These are phyloP conservation scores for Ctenopoma kingsleyae DNA, from an alignment of 2,797 vertebrate species.

Conservation along the genomic window DNA sequence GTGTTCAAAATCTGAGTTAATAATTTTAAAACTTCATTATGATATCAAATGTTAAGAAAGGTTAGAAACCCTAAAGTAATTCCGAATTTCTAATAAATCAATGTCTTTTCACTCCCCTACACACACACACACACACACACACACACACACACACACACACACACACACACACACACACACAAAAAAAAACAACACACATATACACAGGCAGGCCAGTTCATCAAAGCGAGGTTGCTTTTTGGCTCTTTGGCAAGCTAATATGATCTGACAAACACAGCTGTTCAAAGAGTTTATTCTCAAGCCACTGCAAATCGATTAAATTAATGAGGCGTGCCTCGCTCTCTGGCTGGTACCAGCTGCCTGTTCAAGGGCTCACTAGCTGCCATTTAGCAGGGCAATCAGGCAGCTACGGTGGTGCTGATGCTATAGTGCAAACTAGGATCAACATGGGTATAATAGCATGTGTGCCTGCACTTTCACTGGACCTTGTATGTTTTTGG, in stretches of 20 bases:
- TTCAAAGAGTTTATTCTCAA: conserved; percentile 84
- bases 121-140: conserved; percentile 3
- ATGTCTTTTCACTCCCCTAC: conserved; percentile 25
- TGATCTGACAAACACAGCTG: conserved; percentile 85
- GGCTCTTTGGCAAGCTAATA: conserved; percentile 75
- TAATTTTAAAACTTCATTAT: conserved; percentile 12
- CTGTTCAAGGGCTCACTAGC: conserved; percentile 73
- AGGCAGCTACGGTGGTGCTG: conserved; percentile 52
- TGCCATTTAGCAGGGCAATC: conserved; percentile 78
- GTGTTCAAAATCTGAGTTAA: conserved; percentile 2
- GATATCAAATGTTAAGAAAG: conserved; percentile 32
- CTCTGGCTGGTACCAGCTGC: conserved; percentile 79
- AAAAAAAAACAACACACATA: conserved; percentile 20
- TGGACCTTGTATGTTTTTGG: background rate
- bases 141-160: background rate
- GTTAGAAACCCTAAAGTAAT: conserved; percentile 33
- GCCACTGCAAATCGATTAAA: conserved; percentile 83
- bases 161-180: conserved; percentile 22
- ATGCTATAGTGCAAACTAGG: conserved; percentile 33
- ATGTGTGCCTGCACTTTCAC: conserved; percentile 3
- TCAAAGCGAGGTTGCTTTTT: conserved; percentile 69
- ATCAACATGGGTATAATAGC: background rate
- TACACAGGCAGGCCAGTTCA: conserved; percentile 42
- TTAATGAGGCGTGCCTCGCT: conserved; percentile 82
- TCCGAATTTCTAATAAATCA: conserved; percentile 41